phyloP scores from a whole-genome alignment of 2,113 vertebrate species.

The Manacus vitellinus region DNA sequence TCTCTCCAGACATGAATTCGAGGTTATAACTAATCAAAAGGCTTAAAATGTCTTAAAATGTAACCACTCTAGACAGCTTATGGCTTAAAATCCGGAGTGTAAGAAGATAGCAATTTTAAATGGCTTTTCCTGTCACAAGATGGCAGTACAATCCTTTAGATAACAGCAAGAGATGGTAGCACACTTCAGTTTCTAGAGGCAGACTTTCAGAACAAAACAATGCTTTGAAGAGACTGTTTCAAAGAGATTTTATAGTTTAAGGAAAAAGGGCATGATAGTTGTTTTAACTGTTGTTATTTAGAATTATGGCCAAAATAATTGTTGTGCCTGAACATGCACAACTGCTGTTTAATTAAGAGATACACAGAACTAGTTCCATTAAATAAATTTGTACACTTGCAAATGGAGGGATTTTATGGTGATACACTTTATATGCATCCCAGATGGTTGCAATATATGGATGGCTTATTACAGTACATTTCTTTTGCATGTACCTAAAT shows the following conservation, averaged over 20 bases:
- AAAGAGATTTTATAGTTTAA: neutral
- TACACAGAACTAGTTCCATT: neutral
- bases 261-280: neutral
- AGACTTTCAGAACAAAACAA: neutral
- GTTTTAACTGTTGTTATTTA: neutral
- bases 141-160: slow-evolving; percentile 51
- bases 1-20: too few relatives aligned
- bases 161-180: fast-evolving
- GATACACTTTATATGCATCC: neutral
- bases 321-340: neutral
- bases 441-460: neutral
- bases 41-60: too few relatives aligned
- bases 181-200: neutral
- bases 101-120: neutral
- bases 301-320: neutral
- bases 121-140: slow-evolving; percentile 35
- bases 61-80: too few relatives aligned
- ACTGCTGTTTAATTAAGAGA: neutral
- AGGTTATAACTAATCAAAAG: too few relatives aligned
- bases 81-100: too few relatives aligned
- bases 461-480: neutral
- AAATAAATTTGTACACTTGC: neutral
- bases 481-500: neutral
- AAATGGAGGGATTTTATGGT: neutral
- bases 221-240: neutral